These are phyloP conservation scores for Xenopus borealis DNA, from an alignment of 2,113 vertebrate genomes.

Conservation along the genomic window DNA sequence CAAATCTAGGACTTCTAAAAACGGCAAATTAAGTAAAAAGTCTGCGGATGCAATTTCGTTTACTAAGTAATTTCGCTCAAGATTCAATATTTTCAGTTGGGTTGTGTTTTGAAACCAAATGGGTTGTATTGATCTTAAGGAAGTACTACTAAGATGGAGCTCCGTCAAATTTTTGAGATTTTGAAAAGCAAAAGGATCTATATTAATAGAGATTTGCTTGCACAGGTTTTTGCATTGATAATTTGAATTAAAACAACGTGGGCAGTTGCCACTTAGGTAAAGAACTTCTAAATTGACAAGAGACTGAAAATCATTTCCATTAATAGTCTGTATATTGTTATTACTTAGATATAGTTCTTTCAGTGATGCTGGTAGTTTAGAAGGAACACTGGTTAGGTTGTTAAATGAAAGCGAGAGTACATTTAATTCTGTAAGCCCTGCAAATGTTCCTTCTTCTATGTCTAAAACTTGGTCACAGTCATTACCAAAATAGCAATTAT, in stretches of 20 bases:
- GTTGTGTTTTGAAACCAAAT: constrained; percentile 60
- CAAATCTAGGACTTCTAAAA: constrained; percentile 62
- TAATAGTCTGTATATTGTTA: constrained; percentile 60
- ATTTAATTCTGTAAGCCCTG: constrained; percentile 45
- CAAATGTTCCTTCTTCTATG: constrained; percentile 46
- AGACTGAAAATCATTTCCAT: constrained; percentile 52
- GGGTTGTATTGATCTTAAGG: constrained; percentile 46
- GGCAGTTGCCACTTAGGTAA: constrained; percentile 70
- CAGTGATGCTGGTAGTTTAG: constrained; percentile 49
- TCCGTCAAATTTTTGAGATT: constrained; percentile 40
- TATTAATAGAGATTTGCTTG: constrained; percentile 53
- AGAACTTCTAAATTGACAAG: constrained; percentile 52
- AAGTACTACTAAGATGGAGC: constrained; percentile 64
- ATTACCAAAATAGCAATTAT: constrained; percentile 61
- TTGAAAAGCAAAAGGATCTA: constrained; percentile 59
- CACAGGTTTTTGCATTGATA: constrained; percentile 58
- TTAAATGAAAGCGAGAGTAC: constrained; percentile 54
- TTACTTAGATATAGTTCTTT: constrained; percentile 32
- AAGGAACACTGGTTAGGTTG: constrained; percentile 60
- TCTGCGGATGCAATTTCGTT: constrained; percentile 42
- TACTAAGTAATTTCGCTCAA: constrained; percentile 64
- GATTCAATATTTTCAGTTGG: constrained; percentile 53
- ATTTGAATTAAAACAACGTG: constrained; percentile 63
- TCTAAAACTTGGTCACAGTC: constrained; percentile 37
- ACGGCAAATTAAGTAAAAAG: constrained; percentile 58